Conservation (phyloP, 2,797 vertebrate genomes). For the Chiroxiphia lanceolata region DNA sequence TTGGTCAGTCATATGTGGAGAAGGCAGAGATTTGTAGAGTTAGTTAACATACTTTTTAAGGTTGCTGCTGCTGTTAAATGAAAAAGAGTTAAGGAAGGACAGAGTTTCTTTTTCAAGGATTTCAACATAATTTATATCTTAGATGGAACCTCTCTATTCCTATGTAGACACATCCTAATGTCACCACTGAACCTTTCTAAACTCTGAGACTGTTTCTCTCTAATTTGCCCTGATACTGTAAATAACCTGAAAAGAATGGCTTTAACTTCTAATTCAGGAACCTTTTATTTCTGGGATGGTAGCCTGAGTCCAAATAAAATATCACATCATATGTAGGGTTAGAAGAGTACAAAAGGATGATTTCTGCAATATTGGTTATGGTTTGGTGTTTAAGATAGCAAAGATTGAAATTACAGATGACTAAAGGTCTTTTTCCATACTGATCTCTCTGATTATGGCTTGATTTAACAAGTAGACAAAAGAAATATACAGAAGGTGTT, state of each 20-base stretch:
- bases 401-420: neutral
- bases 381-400: neutral
- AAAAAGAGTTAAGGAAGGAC: neutral
- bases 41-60: neutral
- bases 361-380: neutral
- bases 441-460: neutral
- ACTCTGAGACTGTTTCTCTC: neutral
- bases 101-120: neutral
- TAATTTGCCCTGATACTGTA: neutral
- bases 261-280: neutral
- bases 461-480: neutral
- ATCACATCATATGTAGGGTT: neutral
- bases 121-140: neutral
- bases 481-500: neutral
- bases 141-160: neutral
- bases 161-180: neutral
- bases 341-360: neutral
- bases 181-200: neutral
- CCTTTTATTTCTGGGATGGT: neutral
- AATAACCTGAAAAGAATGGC: neutral
- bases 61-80: neutral
- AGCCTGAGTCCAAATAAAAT: neutral
- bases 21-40: neutral
- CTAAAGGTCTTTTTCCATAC: neutral
- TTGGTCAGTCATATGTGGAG: neutral